Percentiles rank a stretch among this genome's conserved stretches.
phyloP scores from a whole-genome alignment of 2,797 vertebrate species.

The Pseudocheirus occidentalis region DNA sequence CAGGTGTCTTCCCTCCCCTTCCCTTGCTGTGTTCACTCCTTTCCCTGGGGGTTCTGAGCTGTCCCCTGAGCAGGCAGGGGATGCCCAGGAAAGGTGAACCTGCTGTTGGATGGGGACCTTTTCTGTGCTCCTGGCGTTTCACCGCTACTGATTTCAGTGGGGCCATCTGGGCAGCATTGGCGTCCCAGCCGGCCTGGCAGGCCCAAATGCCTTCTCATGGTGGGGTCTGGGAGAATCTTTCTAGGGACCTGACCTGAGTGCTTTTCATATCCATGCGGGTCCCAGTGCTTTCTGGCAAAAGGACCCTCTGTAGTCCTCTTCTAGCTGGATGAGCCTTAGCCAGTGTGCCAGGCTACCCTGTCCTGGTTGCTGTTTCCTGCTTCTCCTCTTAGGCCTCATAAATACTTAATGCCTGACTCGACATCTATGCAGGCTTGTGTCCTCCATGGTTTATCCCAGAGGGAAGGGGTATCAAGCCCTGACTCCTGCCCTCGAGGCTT shows the following conservation, averaged over 20 bases:
- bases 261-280: not conserved
- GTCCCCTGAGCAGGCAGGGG: constrained; percentile 14
- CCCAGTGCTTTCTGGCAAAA: not conserved
- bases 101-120: not conserved
- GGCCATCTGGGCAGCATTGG: not conserved
- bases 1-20: constrained; percentile 65
- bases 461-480: not conserved
- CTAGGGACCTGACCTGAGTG: not conserved
- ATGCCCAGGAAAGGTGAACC: not conserved
- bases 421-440: not conserved
- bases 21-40: constrained; percentile 29
- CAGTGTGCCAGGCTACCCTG: not conserved
- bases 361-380: not conserved
- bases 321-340: not conserved
- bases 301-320: not conserved
- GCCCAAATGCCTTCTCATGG: not conserved
- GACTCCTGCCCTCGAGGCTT: not conserved
- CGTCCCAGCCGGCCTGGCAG: not conserved
- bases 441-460: not conserved
- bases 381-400: not conserved
- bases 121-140: not conserved
- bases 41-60: constrained; percentile 39
- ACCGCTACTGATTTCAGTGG: constrained; percentile 24
- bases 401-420: not conserved
- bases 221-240: not conserved